Evolutionary conservation across 2,888 invertebrate species (phyloP), one percentile per base, ranked within the genome.

Genomic region (Cosmorhoe ocellata): DNA sequence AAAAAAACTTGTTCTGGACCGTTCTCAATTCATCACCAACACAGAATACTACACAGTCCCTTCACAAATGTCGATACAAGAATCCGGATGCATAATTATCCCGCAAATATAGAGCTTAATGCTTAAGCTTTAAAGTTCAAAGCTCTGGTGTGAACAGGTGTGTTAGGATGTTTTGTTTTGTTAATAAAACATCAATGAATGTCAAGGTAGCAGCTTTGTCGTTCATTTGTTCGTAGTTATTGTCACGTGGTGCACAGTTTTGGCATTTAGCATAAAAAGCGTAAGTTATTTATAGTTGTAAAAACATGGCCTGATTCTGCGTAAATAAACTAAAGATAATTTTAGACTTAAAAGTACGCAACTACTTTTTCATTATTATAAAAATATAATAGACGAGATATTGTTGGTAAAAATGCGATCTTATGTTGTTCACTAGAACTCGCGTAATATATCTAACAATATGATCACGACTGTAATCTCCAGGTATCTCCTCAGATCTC

Each of bases 171-270:
- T 74, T 50, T 38, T 50, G 34, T 56, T 49, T 46, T 56, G 51
- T 24, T 47, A 24, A 51, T 47, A 12, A 54, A 50, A 38, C 62
- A 56, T 66, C 61, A 65, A 69, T 76, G 76, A 81, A 82, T 83
- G 83, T 80, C 82, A 82, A 83, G 82, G 74, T 73, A 39, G 28
- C 27, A 13, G 3, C 12, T 43, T 43, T 39, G 13, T 39, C 28
- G 34, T 22, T 18, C 28, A 18, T 39, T 39, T 34, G 34, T 22
- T 36, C 7, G 31, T 32, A 31, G 43, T 12, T 22, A 27, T 11
- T 36, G 36, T 30, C 28, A 36, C 11, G 6, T 24, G 7, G 24
- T 18, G 18, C 2, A 24, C 24, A 11, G 28, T 30, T 44, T 24
- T 33, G 13, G n/a, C 14, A 26, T 32, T 42, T 33, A 22, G 22